Evolutionary conservation across 2,888 invertebrate genomes (phyloP).

Genomic region (Euphydryas editha): DNA sequence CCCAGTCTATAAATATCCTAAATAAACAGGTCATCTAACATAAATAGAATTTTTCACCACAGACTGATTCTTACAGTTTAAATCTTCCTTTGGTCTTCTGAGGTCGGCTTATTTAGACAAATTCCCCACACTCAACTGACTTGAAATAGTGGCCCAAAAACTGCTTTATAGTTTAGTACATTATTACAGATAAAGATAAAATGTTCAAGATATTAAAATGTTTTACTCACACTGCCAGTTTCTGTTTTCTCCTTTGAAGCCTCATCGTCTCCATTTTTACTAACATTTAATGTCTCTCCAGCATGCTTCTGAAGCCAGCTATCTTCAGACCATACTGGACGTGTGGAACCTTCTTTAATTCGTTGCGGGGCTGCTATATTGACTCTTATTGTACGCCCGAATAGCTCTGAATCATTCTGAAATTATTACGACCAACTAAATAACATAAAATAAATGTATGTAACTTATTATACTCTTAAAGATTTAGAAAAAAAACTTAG

Average conservation of each 20-base stretch:
- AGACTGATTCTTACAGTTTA: too few relatives aligned
- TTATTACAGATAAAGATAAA: too few relatives aligned
- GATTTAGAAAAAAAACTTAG: not conserved
- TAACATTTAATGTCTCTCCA: constrained; percentile 90
- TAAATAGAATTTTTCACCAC: too few relatives aligned
- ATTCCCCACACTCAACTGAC: too few relatives aligned
- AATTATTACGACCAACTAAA: constrained; percentile 40
- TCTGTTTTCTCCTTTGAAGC: constrained; percentile 63
- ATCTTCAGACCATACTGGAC: constrained; percentile 99
- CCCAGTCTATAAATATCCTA: too few relatives aligned
- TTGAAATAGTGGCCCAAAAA: too few relatives aligned
- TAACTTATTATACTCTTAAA: too few relatives aligned
- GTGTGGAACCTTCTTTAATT: constrained; percentile 96
- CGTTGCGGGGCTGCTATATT: constrained; percentile 98
- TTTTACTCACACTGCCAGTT: constrained; percentile 51
- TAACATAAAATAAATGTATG: not conserved
- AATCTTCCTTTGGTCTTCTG: too few relatives aligned
- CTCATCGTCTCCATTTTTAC: constrained; percentile 69
- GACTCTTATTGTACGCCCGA: constrained; percentile 97
- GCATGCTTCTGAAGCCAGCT: constrained; percentile 99
- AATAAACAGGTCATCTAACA: too few relatives aligned
- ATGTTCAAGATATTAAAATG: too few relatives aligned
- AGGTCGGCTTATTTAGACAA: too few relatives aligned
- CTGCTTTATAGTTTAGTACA: too few relatives aligned
- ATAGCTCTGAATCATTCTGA: constrained; percentile 98